phyloP scores from a whole-genome alignment of 2,888 invertebrate species.

The Parascotia fuliginaria region DNA sequence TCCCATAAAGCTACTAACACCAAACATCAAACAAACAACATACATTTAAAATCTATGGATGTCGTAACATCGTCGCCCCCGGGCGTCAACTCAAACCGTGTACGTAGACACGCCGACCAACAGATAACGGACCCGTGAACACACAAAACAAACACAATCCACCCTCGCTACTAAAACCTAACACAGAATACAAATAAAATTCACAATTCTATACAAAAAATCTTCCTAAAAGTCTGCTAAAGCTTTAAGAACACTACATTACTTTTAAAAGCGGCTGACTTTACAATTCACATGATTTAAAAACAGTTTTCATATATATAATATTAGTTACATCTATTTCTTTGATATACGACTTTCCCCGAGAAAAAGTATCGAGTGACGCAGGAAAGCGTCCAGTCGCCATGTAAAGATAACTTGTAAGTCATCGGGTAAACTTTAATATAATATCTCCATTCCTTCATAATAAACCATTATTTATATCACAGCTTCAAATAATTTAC shows the following conservation, averaged over 20 bases:
- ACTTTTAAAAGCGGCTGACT: conserved; percentile 60
- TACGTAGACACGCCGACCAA: no score
- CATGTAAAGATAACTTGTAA: conserved; percentile 49
- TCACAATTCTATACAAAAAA: conserved; percentile 58
- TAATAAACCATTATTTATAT: conserved; percentile 61
- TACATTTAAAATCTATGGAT: conserved; percentile 31
- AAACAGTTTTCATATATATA: conserved; percentile 30
- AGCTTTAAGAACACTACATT: conserved; percentile 70
- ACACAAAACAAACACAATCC: conserved; percentile 17
- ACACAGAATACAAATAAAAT: conserved; percentile 57
- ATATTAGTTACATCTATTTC: conserved; percentile 31
- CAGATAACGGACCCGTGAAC: neutral
- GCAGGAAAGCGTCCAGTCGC: conserved; percentile 29
- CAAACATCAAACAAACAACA: conserved; percentile 81
- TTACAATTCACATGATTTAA: conserved; percentile 44
- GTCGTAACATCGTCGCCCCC: neutral
- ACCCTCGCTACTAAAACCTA: conserved; percentile 46
- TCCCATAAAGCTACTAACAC: conserved; percentile 75
- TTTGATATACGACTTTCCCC: conserved; percentile 46
- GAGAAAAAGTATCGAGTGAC: conserved; percentile 70
- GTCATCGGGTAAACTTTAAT: conserved; percentile 53
- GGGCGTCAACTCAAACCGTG: neutral
- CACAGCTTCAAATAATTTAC: conserved; percentile 73
- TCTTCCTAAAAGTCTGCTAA: conserved; percentile 70
- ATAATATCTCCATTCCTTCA: conserved; percentile 56